Conservation (phyloP, 2,888 invertebrate genomes). For the Mayetiola destructor region DNA sequence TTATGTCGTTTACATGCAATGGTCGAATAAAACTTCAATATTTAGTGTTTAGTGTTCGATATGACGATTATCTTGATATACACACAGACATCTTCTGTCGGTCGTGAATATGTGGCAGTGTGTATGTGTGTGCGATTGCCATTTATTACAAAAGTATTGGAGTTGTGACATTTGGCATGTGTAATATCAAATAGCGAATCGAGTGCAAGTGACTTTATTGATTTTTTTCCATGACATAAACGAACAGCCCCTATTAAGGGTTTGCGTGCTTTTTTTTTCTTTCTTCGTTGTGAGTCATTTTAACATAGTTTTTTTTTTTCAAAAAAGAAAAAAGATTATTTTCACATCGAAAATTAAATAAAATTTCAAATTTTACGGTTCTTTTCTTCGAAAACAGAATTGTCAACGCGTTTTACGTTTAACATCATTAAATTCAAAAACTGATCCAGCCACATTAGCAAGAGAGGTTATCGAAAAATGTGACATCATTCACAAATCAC, state of each 20-base stretch:
- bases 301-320: background rate
- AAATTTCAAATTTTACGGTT: background rate
- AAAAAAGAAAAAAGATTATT: background rate
- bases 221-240: background rate
- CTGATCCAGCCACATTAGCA: conserved; percentile 64
- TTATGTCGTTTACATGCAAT: background rate
- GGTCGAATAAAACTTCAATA: too few species aligned
- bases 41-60: too few species aligned
- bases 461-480: conserved; percentile 76
- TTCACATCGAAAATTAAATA: background rate
- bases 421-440: conserved; percentile 61
- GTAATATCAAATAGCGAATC: too few species aligned
- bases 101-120: background rate
- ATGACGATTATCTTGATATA: too few species aligned
- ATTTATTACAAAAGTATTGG: background rate
- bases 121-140: background rate
- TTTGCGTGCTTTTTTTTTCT: too few species aligned
- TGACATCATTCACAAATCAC: conserved; percentile 67
- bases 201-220: conserved; percentile 7
- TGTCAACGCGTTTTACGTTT: conserved; percentile 71
- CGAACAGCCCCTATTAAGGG: too few species aligned
- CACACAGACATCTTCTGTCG: background rate
- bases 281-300: background rate
- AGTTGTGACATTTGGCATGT: conserved; percentile 6
- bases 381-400: conserved; percentile 37